Evolutionary conservation across 2,888 invertebrate species (phyloP).

Genomic region (Ctena decussata): DNA sequence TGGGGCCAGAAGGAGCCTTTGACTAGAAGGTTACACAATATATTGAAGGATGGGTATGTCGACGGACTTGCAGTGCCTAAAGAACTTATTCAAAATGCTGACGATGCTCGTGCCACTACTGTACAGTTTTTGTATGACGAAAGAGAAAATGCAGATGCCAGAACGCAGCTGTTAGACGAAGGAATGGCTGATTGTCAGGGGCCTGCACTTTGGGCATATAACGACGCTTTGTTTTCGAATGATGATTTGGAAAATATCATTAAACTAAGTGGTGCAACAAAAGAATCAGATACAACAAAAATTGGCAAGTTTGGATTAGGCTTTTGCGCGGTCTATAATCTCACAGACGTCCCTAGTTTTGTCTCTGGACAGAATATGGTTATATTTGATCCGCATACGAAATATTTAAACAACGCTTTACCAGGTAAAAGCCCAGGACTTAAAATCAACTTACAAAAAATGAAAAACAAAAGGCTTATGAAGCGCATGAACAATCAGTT

Average conservation of each 20-base stretch:
- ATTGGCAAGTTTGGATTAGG: constrained; percentile 85
- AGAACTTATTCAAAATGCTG: constrained; percentile 84
- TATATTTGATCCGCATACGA: constrained; percentile 84
- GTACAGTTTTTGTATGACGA: constrained; percentile 80
- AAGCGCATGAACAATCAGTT: constrained; percentile 71
- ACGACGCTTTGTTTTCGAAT: constrained; percentile 82
- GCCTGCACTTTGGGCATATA: constrained; percentile 84
- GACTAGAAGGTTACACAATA: constrained; percentile 73
- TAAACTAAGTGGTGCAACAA: constrained; percentile 83
- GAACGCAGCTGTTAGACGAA: constrained; percentile 75
- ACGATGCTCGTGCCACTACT: constrained; percentile 79
- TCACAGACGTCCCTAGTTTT: constrained; percentile 85
- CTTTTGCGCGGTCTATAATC: constrained; percentile 84
- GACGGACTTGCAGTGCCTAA: constrained; percentile 82
- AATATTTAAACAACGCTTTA: constrained; percentile 75
- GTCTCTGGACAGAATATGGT: constrained; percentile 81
- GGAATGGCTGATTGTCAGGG: constrained; percentile 83
- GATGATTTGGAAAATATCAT: constrained; percentile 83
- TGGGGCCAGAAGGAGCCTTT: constrained; percentile 82
- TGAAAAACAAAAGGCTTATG: constrained; percentile 57
- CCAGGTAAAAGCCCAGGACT: constrained; percentile 71
- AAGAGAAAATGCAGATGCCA: constrained; percentile 73
- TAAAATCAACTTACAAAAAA: constrained; percentile 65
- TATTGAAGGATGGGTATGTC: constrained; percentile 77
- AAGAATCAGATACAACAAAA: constrained; percentile 77